These are phyloP conservation scores for Zelostemma sp. DNA, from an alignment of 1,140 invertebrate species.

Conservation along the genomic window DNA sequence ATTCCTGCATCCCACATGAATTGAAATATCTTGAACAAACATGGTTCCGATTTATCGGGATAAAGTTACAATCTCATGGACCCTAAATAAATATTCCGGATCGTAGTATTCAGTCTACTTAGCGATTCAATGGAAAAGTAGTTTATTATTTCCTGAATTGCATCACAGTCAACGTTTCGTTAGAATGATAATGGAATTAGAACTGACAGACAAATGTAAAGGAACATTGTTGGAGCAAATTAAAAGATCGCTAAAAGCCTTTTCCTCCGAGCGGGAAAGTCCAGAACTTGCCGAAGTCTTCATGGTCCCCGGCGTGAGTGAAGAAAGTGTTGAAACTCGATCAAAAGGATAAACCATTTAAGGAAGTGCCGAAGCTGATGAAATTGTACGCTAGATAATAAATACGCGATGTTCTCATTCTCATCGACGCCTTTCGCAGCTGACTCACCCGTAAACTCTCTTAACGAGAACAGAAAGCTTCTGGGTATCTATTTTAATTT, in stretches of 20 bases:
- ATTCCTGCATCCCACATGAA: not conserved
- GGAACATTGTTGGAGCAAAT: not conserved
- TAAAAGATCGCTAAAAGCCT: slow-evolving; percentile 9
- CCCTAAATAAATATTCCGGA: not conserved
- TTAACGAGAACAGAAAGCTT: slow-evolving; percentile 40
- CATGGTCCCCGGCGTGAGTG: slow-evolving; percentile 5
- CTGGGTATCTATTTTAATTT: slow-evolving; percentile 38
- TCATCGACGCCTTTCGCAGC: slow-evolving; percentile 19
- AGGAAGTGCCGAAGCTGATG: slow-evolving; percentile 34
- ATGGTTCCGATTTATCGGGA: slow-evolving; percentile 1
- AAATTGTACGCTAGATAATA: slow-evolving; percentile 33
- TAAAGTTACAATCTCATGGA: not conserved
- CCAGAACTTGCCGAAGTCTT: slow-evolving; percentile 8
- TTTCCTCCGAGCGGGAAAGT: not conserved
- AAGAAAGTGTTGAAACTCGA: slow-evolving; percentile 26
- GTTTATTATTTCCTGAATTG: no score
- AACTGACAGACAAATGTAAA: not conserved
- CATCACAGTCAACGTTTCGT: no score
- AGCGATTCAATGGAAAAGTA: no score
- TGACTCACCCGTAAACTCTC: slow-evolving; percentile 25
- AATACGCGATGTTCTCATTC: slow-evolving; percentile 30
- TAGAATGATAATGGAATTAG: no score
- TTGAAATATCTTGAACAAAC: not conserved
- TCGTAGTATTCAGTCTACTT: no score
- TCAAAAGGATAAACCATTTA: slow-evolving; percentile 33